phyloP scores from a whole-genome alignment of 2,888 invertebrate species.

The Phengaris alcon region DNA sequence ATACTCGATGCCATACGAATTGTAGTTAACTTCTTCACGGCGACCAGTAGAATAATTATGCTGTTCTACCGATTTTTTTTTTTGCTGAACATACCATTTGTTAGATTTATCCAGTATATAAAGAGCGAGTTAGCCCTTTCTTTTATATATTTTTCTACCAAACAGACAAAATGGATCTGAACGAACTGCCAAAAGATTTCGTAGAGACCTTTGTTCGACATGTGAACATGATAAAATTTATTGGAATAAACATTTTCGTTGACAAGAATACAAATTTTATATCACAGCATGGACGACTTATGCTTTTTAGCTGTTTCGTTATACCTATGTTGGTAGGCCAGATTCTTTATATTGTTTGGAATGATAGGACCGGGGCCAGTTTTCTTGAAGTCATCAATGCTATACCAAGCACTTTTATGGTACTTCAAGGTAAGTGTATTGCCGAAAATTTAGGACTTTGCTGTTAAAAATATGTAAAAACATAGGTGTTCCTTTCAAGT shows the following conservation, averaged over 20 bases:
- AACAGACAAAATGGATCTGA: conserved; percentile 33
- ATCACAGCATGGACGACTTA: conserved; percentile 32
- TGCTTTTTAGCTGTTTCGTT: conserved; percentile 30
- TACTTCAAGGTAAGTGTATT: conserved; percentile 38
- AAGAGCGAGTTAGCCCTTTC: not conserved
- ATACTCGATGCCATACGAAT: too few relatives aligned
- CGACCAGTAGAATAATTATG: too few relatives aligned
- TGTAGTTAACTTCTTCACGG: too few relatives aligned
- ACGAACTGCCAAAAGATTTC: conserved; percentile 36
- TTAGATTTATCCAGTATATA: too few relatives aligned
- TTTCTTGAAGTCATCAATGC: conserved; percentile 41
- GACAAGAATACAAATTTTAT: conserved; percentile 32
- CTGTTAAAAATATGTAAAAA: too few relatives aligned
- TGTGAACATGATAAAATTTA: conserved; percentile 35
- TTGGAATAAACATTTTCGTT: conserved; percentile 41
- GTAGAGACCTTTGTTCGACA: conserved; percentile 39
- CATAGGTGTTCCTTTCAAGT: too few relatives aligned
- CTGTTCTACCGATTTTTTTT: too few relatives aligned
- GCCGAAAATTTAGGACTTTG: not conserved
- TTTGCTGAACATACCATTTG: too few relatives aligned
- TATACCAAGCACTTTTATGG: conserved; percentile 37
- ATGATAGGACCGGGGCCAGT: conserved; percentile 36
- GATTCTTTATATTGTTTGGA: conserved; percentile 36
- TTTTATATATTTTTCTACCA: not conserved
- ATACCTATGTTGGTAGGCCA: conserved; percentile 36